These are phyloP conservation scores for Pyrrhosoma nymphula DNA, from an alignment of 2,888 invertebrate genomes.

Conservation along the genomic window DNA sequence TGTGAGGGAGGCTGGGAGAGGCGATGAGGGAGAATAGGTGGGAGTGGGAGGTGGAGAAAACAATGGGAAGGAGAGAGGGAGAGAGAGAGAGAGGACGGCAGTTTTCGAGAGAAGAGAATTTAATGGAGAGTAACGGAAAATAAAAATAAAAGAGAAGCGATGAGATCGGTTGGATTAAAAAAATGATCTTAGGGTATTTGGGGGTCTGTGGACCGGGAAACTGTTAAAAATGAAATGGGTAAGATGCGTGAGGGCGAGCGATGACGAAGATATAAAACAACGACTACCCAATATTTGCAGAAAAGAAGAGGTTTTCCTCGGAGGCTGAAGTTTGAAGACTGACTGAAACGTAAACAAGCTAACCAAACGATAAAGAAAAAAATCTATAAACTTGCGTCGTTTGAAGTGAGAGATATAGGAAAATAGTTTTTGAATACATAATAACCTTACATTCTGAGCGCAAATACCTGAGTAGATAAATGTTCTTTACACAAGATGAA, in stretches of 20 bases:
- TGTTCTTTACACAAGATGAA: background rate
- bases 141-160: background rate
- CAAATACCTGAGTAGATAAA: background rate
- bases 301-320: background rate
- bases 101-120: slow-evolving; percentile 14
- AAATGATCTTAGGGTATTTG: background rate
- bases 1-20: background rate
- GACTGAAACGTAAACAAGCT: background rate
- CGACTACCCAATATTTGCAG: background rate
- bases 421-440: background rate
- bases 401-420: background rate
- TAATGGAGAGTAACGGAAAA: slow-evolving; percentile 9
- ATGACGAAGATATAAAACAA: background rate
- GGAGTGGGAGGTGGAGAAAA: slow-evolving; percentile 16
- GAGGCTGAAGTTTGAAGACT: background rate
- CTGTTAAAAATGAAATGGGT: background rate
- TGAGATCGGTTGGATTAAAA: no score
- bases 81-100: background rate
- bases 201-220: background rate
- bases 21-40: background rate
- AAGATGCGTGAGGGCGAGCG: background rate
- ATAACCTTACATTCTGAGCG: background rate
- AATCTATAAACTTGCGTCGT: background rate
- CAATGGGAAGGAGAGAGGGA: background rate
- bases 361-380: background rate